Evolutionary conservation across 2,888 invertebrate genomes (phyloP).

Genomic region (Mythimna loreyi): DNA sequence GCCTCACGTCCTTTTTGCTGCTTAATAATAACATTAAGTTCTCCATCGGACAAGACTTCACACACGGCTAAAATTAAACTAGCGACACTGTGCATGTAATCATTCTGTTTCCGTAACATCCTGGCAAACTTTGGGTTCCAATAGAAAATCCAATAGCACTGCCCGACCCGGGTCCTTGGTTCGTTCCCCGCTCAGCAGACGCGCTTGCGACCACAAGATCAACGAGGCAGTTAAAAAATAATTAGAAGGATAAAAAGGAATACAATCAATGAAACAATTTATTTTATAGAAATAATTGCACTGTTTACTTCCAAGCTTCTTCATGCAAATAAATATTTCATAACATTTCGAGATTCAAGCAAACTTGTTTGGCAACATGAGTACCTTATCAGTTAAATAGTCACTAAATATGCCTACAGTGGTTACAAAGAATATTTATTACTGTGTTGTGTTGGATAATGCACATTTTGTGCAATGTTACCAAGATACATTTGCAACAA

Average conservation of each 20-base stretch:
- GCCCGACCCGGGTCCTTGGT: no score
- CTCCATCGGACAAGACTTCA: no score
- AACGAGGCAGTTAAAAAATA: background rate
- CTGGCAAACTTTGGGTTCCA: no score
- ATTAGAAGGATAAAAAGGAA: background rate
- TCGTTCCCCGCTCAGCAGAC: no score
- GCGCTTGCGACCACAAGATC: no score
- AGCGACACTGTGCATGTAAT: no score
- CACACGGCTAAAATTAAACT: no score
- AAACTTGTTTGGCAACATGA: slow-evolving; percentile 82
- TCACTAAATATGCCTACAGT: slow-evolving; percentile 61
- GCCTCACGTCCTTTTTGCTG: no score
- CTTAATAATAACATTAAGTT: no score
- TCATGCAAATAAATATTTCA: slow-evolving; percentile 87
- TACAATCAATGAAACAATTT: slow-evolving; percentile 64
- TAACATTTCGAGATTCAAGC: slow-evolving; percentile 84
- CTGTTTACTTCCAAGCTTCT: slow-evolving; percentile 86
- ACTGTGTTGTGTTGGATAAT: slow-evolving; percentile 30
- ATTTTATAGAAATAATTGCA: slow-evolving; percentile 84
- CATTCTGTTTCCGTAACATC: no score
- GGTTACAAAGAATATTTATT: slow-evolving; percentile 45
- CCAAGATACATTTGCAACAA: slow-evolving; percentile 35
- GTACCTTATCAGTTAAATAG: slow-evolving; percentile 71
- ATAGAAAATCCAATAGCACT: no score
- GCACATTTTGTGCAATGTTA: slow-evolving; percentile 53